Evolutionary conservation across 37 sponge, comb jelly and placozoan species (phyloP).

Genomic region (Theonella swinhoei): DNA sequence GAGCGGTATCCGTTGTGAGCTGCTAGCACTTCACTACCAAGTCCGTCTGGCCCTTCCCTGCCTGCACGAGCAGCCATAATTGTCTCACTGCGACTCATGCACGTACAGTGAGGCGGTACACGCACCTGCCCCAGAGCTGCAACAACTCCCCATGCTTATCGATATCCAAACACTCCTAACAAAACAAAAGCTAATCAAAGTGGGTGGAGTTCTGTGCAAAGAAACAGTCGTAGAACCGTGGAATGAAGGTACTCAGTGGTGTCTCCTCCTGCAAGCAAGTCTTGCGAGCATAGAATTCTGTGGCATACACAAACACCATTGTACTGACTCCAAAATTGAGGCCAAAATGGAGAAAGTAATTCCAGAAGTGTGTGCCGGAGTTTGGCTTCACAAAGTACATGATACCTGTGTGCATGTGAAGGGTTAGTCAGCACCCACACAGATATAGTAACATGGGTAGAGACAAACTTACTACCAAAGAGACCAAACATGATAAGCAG

Average conservation of each 20-base stretch:
- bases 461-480: constrained; percentile 68
- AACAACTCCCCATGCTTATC: not conserved
- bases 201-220: not conserved
- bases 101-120: too few species aligned
- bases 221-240: constrained; percentile 64
- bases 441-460: not conserved
- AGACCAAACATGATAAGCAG: constrained; percentile 57
- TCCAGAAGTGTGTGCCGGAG: constrained; percentile 41
- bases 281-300: constrained; percentile 64
- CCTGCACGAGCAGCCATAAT: too few species aligned
- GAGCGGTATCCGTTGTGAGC: constrained; percentile 78
- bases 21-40: constrained; percentile 53
- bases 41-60: constrained; percentile 19
- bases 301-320: constrained; percentile 75
- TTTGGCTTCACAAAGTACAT: constrained; percentile 45
- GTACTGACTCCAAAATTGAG: constrained; percentile 59
- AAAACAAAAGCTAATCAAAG: too few species aligned
- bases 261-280: constrained; percentile 63
- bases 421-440: not conserved
- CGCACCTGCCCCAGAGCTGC: not conserved
- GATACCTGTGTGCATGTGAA: not conserved
- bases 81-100: too few species aligned
- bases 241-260: constrained; percentile 64
- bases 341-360: constrained; percentile 58
- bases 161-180: not conserved